Conservation (phyloP, 2,888 invertebrate genomes). For the Plebejus argus region DNA sequence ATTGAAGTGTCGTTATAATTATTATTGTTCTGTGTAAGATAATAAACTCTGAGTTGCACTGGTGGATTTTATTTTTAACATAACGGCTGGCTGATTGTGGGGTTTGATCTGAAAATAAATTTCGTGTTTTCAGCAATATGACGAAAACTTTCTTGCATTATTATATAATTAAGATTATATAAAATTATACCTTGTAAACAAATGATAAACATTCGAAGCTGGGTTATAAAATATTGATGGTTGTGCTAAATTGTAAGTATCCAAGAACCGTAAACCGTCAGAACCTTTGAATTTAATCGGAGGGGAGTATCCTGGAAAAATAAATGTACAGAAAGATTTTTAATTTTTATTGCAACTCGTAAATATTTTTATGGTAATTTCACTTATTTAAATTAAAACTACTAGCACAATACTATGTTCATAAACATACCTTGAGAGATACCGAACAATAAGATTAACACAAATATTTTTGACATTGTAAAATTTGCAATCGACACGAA, state of each 20-base stretch:
- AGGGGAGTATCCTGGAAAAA: neutral
- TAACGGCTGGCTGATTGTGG: constrained; percentile 56
- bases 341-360: too few species aligned
- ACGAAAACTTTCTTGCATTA: neutral
- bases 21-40: too few species aligned
- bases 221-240: constrained; percentile 51
- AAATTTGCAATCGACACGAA: too few species aligned
- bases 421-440: neutral
- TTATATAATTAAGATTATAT: neutral
- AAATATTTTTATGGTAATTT: too few species aligned
- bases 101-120: constrained; percentile 53
- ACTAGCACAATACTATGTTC: too few species aligned
- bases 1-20: too few species aligned
- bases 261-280: neutral
- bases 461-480: neutral
- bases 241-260: neutral
- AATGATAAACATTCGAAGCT: constrained; percentile 55
- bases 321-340: neutral
- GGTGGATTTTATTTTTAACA: too few species aligned
- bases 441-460: neutral
- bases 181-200: constrained; percentile 58
- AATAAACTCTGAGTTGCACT: too few species aligned
- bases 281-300: neutral
- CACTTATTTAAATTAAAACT: too few species aligned
- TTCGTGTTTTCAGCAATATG: neutral